phyloP scores from a whole-genome alignment of 1,140 invertebrate genomes.

The Hyles vespertilio region DNA sequence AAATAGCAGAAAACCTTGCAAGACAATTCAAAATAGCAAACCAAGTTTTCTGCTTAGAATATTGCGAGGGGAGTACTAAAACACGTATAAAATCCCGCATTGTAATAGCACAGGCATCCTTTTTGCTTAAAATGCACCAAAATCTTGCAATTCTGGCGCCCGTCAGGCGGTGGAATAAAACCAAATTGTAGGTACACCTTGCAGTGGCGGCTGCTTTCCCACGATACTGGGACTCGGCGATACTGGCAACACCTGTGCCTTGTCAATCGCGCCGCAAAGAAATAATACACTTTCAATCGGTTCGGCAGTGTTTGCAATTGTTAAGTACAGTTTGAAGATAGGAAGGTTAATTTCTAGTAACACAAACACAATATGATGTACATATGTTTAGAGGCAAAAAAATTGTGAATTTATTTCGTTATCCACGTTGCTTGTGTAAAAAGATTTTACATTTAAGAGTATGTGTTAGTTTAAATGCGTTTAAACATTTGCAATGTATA shows the following conservation, averaged over 20 bases:
- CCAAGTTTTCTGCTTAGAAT: not conserved
- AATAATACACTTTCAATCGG: not conserved
- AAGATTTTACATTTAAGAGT: no score
- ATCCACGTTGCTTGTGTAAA: no score
- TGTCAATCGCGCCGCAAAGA: not conserved
- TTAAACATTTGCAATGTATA: no score
- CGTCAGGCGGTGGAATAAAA: conserved; percentile 44
- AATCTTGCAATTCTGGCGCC: conserved; percentile 24
- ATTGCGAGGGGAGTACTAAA: not conserved
- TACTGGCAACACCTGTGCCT: conserved; percentile 1
- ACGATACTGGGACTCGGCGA: conserved; percentile 22
- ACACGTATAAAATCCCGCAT: conserved; percentile 4
- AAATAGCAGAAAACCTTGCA: not conserved
- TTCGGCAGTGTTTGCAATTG: no score
- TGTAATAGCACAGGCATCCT: conserved; percentile 4
- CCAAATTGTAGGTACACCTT: conserved; percentile 28
- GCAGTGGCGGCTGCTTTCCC: conserved; percentile 33
- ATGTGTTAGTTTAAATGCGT: no score
- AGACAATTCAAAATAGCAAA: not conserved
- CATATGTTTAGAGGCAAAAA: no score
- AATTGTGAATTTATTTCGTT: no score
- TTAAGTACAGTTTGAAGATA: no score
- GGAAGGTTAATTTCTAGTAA: no score
- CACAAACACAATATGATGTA: no score
- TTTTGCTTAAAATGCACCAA: conserved; percentile 20